Evolutionary conservation across 2,113 vertebrate genomes (phyloP).

Genomic region (Chinchilla lanigera): DNA sequence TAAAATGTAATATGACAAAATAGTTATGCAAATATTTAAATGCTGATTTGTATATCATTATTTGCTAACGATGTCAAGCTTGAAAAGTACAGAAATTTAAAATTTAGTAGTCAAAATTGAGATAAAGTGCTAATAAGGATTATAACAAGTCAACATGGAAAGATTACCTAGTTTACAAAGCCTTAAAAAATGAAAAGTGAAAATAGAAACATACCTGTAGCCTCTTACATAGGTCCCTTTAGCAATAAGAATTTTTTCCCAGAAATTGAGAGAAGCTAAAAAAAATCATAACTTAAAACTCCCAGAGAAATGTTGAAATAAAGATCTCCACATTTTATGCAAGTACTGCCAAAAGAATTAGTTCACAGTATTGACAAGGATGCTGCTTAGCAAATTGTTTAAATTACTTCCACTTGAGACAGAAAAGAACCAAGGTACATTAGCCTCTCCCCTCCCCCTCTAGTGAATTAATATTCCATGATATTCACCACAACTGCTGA

Average conservation of each 20-base stretch:
- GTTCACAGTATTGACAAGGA: slow-evolving; percentile 66
- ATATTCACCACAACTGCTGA: slow-evolving; percentile 59
- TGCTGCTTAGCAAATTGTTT: slow-evolving; percentile 70
- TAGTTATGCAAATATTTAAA: slow-evolving; percentile 32
- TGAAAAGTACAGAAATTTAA: slow-evolving; percentile 47
- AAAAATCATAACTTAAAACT: slow-evolving; percentile 58
- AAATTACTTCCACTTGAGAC: slow-evolving; percentile 70
- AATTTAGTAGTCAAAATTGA: slow-evolving; percentile 41
- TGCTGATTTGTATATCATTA: slow-evolving; percentile 5
- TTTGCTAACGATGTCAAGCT: slow-evolving; percentile 7
- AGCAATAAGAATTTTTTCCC: not conserved
- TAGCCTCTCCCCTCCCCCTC: slow-evolving; percentile 59
- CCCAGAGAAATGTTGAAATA: slow-evolving; percentile 56
- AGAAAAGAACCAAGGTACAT: slow-evolving; percentile 69
- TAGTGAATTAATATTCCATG: slow-evolving; percentile 75
- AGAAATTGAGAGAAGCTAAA: slow-evolving; percentile 62
- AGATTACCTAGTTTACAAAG: not conserved
- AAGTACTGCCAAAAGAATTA: slow-evolving; percentile 65
- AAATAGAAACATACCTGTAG: slow-evolving; percentile 26
- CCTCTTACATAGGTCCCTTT: not conserved
- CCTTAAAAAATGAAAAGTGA: not conserved
- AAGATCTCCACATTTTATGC: slow-evolving; percentile 56
- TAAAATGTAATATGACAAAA: slow-evolving; percentile 23
- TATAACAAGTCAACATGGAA: slow-evolving; percentile 44
- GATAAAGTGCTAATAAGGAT: slow-evolving; percentile 3